phyloP scores from a whole-genome alignment of 2,888 invertebrate species.

The Ceratothoa steindachneri region DNA sequence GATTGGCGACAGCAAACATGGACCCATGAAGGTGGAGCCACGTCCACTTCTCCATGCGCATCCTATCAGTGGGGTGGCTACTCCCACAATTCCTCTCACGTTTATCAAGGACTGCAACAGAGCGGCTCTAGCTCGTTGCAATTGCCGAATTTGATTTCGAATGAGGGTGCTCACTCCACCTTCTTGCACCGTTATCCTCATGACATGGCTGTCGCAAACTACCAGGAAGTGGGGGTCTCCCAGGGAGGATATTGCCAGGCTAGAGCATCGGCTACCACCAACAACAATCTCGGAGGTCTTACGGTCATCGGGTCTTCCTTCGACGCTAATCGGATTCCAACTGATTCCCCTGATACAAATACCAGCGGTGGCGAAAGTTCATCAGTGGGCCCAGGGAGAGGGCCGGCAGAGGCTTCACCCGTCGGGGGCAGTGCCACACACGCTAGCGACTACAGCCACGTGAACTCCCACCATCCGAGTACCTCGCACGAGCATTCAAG shows the following conservation, averaged over 20 bases:
- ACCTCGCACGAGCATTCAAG: not conserved
- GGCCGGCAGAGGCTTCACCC: not conserved
- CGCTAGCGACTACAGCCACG: not conserved
- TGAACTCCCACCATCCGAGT: not conserved
- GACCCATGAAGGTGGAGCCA: not conserved
- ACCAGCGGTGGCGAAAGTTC: not conserved
- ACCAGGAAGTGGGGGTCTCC: not conserved
- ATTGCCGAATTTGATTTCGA: not conserved
- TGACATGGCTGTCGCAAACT: not conserved
- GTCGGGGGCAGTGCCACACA: too few species aligned
- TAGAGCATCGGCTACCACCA: not conserved
- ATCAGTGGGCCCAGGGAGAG: not conserved
- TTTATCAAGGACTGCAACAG: constrained; percentile 2
- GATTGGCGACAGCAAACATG: not conserved
- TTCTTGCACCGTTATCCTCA: not conserved
- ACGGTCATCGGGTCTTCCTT: not conserved
- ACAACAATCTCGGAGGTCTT: not conserved
- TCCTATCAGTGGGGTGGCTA: not conserved
- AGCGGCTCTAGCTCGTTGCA: not conserved
- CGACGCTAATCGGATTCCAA: not conserved
- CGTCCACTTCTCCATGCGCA: not conserved
- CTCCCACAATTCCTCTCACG: not conserved
- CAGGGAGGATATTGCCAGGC: not conserved
- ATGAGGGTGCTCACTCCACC: not conserved
- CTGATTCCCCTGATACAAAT: not conserved